A percentile compares a stretch with the other conserved stretches of the same genome.
phyloP scores from a whole-genome alignment of 2,888 invertebrate genomes.

The Peribatodes rhomboidaria region DNA sequence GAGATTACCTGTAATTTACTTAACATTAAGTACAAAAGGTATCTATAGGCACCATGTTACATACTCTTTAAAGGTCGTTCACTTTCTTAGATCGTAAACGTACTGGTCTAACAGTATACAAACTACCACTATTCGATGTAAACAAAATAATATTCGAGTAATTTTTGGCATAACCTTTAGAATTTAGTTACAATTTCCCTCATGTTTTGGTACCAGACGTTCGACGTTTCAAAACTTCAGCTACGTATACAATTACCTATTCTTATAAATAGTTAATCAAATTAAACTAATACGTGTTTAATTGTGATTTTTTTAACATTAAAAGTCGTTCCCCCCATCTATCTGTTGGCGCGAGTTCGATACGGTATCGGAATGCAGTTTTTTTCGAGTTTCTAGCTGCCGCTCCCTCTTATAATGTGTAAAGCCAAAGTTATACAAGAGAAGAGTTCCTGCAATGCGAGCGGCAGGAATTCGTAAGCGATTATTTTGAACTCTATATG shows the following conservation, averaged over 20 bases:
- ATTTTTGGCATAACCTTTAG: conserved; percentile 49
- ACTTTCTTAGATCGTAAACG: conserved; percentile 54
- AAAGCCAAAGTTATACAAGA: too few relatives aligned
- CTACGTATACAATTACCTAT: conserved; percentile 60
- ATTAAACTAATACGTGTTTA: conserved; percentile 56
- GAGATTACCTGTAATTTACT: conserved; percentile 50
- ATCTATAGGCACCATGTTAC: conserved; percentile 62
- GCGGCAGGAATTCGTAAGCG: too few relatives aligned
- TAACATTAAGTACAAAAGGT: conserved; percentile 65
- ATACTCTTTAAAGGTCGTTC: conserved; percentile 51
- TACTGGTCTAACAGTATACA: conserved; percentile 33
- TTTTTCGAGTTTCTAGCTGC: too few relatives aligned
- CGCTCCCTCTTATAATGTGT: too few relatives aligned
- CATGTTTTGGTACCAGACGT: conserved; percentile 40
- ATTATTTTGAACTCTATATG: too few relatives aligned
- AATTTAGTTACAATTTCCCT: conserved; percentile 40
- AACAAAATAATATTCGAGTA: conserved; percentile 33
- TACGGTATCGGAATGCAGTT: too few relatives aligned
- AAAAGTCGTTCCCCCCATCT: not conserved
- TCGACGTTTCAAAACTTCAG: conserved; percentile 60
- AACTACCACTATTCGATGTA: conserved; percentile 28
- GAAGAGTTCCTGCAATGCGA: too few relatives aligned
- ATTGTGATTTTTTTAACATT: conserved; percentile 52
- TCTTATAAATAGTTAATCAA: conserved; percentile 61
- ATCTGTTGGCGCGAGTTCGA: too few relatives aligned